Evolutionary conservation across 2,113 vertebrate genomes (phyloP), one percentile per base, ranked within the genome.

Genomic region (Erpornis zantholeuca): DNA sequence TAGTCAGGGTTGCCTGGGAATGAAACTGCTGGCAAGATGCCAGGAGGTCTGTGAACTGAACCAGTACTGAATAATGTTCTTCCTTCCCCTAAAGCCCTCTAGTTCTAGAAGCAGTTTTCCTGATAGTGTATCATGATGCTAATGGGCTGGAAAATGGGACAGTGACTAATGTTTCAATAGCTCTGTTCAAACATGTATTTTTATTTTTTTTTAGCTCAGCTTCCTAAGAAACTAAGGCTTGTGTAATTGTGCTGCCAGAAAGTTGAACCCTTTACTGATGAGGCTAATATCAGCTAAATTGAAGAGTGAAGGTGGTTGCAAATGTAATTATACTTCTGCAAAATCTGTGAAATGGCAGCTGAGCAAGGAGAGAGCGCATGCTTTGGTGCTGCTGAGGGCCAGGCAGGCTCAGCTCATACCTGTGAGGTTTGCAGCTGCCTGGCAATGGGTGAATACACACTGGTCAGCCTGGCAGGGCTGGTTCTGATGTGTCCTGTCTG

Each of bases 361-460:
- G 78, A 35, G 12, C 56, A 28, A 71, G 65, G 50, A 17, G 53
- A 22, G 33, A 22, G 49, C 1, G 0, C 0, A 1, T 33, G 40
- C 59, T 40, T n/a, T 25, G 53, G 31, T 56, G 44, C 73, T 71
- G 3, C 44, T 31, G 12, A 15, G 49, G 57, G 40, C 69, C 53
- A 28, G 65, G 69, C 33, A 61, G 59, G 56, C 61, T 75, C 40
- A 19, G 25, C 31, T 83, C 12, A 0, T 49, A 10, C 29, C 57
- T 1, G 1, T 18, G 54, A 25, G 44, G 12, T 66, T 44, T 92
- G 59, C 44, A 65, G 68, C 31, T 65, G 44, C 73, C 49, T 42
- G 84, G 23, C 7, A 16, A 0, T 31, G 0, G 3, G 45, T 71
- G 72, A 49, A 12, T 0, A 2, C 1, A 2, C 0, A 2, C 23